phyloP scores from a whole-genome alignment of 2,113 vertebrate species.

The Platichthys stellatus region DNA sequence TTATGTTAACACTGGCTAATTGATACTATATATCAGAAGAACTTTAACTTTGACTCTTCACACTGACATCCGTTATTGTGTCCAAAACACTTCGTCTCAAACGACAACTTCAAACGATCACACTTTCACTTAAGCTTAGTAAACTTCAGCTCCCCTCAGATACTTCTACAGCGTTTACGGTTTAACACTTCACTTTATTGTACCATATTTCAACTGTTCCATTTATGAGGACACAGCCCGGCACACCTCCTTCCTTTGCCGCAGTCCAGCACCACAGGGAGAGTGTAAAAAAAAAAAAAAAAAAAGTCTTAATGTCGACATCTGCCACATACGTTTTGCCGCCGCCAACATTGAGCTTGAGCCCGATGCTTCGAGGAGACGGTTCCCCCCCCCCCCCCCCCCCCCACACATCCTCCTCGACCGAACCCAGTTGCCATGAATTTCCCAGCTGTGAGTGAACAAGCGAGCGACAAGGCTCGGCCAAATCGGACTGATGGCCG shows the following conservation, averaged over 20 bases:
- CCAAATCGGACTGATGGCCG: slow-evolving; percentile 74
- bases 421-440: slow-evolving; percentile 68
- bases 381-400: background rate
- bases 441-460: slow-evolving; percentile 68
- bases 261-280: slow-evolving; percentile 16
- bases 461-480: slow-evolving; percentile 60
- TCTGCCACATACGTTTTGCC: slow-evolving; percentile 64
- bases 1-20: no score
- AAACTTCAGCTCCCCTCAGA: no score
- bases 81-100: no score
- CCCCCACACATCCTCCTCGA: background rate
- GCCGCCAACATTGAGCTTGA: slow-evolving; percentile 45
- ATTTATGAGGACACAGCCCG: background rate
- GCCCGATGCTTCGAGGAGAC: slow-evolving; percentile 34
- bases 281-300: background rate
- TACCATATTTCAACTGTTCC: background rate
- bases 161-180: no score
- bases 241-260: slow-evolving; percentile 2
- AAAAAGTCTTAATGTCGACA: slow-evolving; percentile 46
- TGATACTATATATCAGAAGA: no score
- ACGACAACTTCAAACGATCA: no score
- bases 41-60: no score
- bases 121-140: no score
- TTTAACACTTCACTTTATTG: no score
- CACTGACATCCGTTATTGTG: no score